These are phyloP conservation scores for Adrianichthys oophorus DNA, from an alignment of 2,797 vertebrate species.

Conservation along the genomic window DNA sequence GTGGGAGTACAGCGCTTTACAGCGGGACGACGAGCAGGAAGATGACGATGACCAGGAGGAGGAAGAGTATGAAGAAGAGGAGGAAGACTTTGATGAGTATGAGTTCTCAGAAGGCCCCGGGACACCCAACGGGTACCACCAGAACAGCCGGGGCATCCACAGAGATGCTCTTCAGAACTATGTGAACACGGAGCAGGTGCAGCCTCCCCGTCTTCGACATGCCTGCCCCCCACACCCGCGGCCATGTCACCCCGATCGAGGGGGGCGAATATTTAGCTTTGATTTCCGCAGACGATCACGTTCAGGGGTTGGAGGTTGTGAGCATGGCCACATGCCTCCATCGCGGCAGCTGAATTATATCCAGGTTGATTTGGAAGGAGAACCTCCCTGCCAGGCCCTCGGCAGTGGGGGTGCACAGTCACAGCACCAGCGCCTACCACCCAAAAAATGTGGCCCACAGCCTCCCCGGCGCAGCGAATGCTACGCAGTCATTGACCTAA, in stretches of 20 bases:
- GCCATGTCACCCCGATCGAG: constrained; percentile 79
- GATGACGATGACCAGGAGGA: constrained; percentile 80
- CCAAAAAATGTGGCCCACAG: constrained; percentile 74
- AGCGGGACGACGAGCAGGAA: constrained; percentile 75
- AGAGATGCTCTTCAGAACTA: constrained; percentile 90
- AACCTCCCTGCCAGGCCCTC: constrained; percentile 74
- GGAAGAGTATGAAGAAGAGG: constrained; percentile 79
- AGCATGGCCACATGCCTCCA: constrained; percentile 77
- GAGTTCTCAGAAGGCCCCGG: constrained; percentile 81
- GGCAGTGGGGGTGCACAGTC: constrained; percentile 64
- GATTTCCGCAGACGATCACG: constrained; percentile 85
- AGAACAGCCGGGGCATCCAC: constrained; percentile 84
- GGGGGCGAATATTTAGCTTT: constrained; percentile 88
- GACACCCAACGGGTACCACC: constrained; percentile 88
- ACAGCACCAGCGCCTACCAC: constrained; percentile 70
- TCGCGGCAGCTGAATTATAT: constrained; percentile 97
- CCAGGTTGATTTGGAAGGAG: constrained; percentile 94
- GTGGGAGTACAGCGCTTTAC: constrained; percentile 89
- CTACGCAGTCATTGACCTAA: constrained; percentile 96
- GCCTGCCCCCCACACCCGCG: constrained; percentile 74
- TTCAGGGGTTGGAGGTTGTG: constrained; percentile 71
- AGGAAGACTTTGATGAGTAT: constrained; percentile 82
- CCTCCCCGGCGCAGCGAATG: constrained; percentile 86
- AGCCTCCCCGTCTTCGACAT: constrained; percentile 72
- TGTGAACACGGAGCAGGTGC: constrained; percentile 81